Base-by-base conservation (phyloP, 2,797 vertebrate species). In the Coracias cyanogaster region DNA sequence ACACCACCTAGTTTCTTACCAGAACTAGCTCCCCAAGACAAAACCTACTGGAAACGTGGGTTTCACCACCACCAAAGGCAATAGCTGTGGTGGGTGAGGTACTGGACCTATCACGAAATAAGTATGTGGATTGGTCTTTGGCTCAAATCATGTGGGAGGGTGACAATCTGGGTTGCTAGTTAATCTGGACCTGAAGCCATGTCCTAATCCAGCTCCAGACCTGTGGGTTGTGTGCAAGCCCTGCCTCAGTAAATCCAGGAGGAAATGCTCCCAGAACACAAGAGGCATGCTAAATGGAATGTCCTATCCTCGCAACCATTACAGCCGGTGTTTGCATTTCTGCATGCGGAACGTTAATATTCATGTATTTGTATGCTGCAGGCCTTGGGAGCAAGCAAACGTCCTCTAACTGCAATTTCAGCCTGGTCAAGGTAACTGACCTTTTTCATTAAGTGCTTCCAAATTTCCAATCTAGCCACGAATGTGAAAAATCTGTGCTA, bases 371-470 rank as follows among this genome's bases (percentile, higher is more conserved):
- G 77, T 52, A 48, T 81, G 77, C 97, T 96, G 74, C 74, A 54
- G 89, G 96, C 71, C 90, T 85, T 65, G 82, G 89, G 91, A 96
- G 74, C 51, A 33, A 72, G 85, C 20, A 67, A 94, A 96, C 7
- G 89, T 96, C 97, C 97, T 98, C 97, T 95, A 98, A 94, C 91
- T 93, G 94, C 91, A 97, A 94, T 98, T 98, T 97, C 97, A 96
- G 93, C 90, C 96, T 91, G 95, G 97, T 97, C 98, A 98, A 98
- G 98, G 97, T 98, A 97, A 94, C 91, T 94, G 97, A 97, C 97
- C 97, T 97, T 95, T 98, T 96, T 96, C 98, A 98, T 98, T 98
- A 98, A 98, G 81, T 86, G 92, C 91, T 95, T 98, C 96, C 96
- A 96, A 97, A 97, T 97, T 97, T 97, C 93, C 93, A 97, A 86